These are phyloP conservation scores for Acrocephalus kingi DNA, from an alignment of 2,113 vertebrate species.

Conservation along the genomic window DNA sequence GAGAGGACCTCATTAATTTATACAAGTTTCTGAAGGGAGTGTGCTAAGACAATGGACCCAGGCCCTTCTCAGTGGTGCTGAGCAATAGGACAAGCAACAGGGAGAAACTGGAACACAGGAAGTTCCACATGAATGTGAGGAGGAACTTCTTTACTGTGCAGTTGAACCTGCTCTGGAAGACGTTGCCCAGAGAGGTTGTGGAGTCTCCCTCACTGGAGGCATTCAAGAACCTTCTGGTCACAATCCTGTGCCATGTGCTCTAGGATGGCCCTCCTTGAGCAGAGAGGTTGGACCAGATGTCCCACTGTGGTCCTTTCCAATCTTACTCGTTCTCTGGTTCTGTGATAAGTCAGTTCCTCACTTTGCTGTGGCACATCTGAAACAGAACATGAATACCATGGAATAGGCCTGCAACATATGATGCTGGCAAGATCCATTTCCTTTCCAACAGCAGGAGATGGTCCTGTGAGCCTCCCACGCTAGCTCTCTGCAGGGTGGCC, in stretches of 20 bases:
- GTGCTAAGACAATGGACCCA: not conserved
- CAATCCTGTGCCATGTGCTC: not conserved
- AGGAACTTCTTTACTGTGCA: not conserved
- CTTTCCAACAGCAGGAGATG: not conserved
- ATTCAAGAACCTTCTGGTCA: not conserved
- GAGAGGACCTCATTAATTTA: not conserved
- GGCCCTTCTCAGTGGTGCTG: not conserved
- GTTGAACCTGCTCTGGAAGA: not conserved
- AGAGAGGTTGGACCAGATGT: not conserved
- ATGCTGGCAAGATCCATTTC: not conserved
- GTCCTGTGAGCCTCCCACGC: not conserved
- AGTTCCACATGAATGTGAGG: not conserved
- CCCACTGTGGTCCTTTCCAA: not conserved
- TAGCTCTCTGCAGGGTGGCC: not conserved
- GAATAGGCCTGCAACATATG: not conserved
- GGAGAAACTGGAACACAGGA: not conserved
- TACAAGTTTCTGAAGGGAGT: not conserved
- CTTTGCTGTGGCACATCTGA: not conserved
- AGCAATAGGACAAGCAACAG: not conserved
- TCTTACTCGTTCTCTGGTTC: not conserved
- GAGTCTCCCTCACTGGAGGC: not conserved
- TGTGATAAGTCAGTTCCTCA: not conserved
- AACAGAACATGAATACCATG: fast-evolving
- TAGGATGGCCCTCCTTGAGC: not conserved
- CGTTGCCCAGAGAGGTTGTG: not conserved